phyloP scores from a whole-genome alignment of 2,113 vertebrate species.

The Gyps fulvus region DNA sequence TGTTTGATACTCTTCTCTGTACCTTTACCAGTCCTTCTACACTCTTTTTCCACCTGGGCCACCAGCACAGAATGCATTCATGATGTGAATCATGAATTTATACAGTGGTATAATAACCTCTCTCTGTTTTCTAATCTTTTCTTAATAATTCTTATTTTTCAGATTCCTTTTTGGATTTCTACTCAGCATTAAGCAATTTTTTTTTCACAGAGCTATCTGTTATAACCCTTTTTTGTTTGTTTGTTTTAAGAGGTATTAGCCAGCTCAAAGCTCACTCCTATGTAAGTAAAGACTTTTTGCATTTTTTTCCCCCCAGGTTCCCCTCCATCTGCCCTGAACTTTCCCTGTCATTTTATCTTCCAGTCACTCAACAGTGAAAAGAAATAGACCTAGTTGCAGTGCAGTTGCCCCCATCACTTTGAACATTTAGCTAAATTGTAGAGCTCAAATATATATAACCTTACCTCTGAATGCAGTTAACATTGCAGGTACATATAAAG shows the following conservation, averaged over 20 bases:
- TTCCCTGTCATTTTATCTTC: neutral
- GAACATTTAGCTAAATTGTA: neutral
- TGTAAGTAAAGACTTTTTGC: neutral
- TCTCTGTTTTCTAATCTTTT: neutral
- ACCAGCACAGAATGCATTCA: neutral
- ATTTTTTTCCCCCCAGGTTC: accelerated
- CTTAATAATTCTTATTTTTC: neutral
- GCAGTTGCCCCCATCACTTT: neutral
- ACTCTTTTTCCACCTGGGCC: neutral
- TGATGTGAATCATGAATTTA: neutral
- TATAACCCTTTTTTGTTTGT: neutral
- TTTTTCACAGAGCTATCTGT: neutral
- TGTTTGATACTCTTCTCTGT: neutral
- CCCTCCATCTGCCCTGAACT: neutral
- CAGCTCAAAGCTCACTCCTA: neutral
- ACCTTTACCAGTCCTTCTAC: neutral
- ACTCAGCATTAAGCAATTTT: neutral
- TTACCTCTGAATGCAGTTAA: neutral
- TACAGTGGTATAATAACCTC: neutral
- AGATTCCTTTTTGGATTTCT: neutral
- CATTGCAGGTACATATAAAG: neutral
- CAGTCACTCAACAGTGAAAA: neutral
- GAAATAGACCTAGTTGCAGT: neutral
- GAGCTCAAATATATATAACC: neutral
- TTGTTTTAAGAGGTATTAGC: neutral